Base-by-base conservation (phyloP, 2,797 vertebrate genomes). In the Sebastes matsubarae region DNA sequence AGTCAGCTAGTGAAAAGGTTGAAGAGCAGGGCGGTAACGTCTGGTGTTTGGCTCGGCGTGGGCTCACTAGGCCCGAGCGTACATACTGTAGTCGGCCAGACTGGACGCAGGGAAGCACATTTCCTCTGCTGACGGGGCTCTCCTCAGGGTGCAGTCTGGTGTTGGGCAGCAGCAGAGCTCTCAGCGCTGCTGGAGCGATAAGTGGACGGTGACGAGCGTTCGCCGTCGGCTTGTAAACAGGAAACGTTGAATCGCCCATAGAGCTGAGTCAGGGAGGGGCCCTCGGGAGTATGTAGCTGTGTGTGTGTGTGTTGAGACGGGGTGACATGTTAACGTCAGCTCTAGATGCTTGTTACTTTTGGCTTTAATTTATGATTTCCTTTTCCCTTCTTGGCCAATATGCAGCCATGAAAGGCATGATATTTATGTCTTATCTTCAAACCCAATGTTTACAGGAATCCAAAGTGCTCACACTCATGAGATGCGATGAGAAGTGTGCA, bases 241-340 rank as follows among this genome's bases (percentile, higher is more conserved):
- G 95, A 96, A 96, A 92, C 92, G 89, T 90, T 93, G 84, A 87
- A 93, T 94, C 72, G 81, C 90, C 89, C 84, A 30, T 72, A 59
- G 82, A 91, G 80, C 83, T 80, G 79, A 92, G 81, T 87, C 80
- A 64, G 72, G 84, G 87, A 89, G 79, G 74, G 83, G 84, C 81
- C 75, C 77, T 36, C 30, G 79, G 85, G 90, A 88, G 38, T 24
- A 52, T 34, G 58, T n/a, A 69, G 70, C 72, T 82, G 60, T 2
- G 22, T 79, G 66, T 29, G 67, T 72, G 66, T 59, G 30, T 50
- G 30, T 42, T 4, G 27, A 34, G 22, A 59, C 20, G 34, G 64
- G 57, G 60, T 72, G 70, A 68, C 60, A 64, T 29, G 11, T 66
- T 64, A 74, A 50, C 13, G 36, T 75, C 34, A 32, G 7, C 50